Base-by-base conservation (phyloP, 2,888 invertebrate species). In the Polyploca ridens region DNA sequence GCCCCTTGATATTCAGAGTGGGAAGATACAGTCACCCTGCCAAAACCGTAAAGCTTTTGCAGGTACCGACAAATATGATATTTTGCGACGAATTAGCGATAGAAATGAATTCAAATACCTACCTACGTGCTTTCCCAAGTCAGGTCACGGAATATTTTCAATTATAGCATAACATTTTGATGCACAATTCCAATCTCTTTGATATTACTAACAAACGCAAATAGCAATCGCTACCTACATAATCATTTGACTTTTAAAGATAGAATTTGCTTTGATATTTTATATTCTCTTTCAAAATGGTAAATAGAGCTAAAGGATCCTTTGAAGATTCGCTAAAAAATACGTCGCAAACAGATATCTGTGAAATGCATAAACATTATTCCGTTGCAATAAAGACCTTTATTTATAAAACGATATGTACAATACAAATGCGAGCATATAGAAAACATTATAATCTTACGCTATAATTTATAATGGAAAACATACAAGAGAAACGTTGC, bases 351-450 rank as follows among this genome's bases (percentile, higher is more conserved):
- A 44, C 44, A 49, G 16, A 54, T 54, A 54, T 10, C 19, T 16
- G 27, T 13, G 27, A 5, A 19, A 61, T 27, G 13, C 13, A 61
- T 44, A 61, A 66, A 70, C 41, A 67, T 60, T 41, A 61, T 65
- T n/a, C n/a, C n/a, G 62, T 69, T 69, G 72, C 74, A 77, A 75
- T 74, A 72, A 70, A 74, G 70, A 75, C 67, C 81, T 77, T 81
- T 54, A 54, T 76, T 78, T 78, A 81, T 75, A 76, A 77, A 84
- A 81, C 67, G 77, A 82, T 83, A 82, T 84, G 79, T 83, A 84
- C 77, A 83, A 62, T 64, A 63, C 62, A 67, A 68, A 68, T 68
- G 69, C 74, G 73, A 79, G 72, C 73, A 70, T 72, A 46, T 46
- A 65, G 57, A 64, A 66, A 61, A 68, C 66, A 49, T 68, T 69